Evolutionary conservation across 1,140 invertebrate genomes (phyloP).

Genomic region (Hesperophylax magnus): DNA sequence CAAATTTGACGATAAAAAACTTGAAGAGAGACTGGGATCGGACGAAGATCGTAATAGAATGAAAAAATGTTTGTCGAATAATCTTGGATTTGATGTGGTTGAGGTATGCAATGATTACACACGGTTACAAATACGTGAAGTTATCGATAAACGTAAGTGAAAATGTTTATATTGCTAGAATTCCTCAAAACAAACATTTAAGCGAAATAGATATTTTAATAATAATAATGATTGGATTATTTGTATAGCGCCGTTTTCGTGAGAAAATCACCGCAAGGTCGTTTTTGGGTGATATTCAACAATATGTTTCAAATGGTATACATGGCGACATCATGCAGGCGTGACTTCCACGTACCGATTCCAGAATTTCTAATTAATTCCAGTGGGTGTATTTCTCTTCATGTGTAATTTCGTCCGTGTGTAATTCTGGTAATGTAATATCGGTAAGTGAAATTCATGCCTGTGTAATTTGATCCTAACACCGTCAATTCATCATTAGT

Average conservation of each 20-base stretch:
- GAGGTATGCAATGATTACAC: not conserved
- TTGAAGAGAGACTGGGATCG: not conserved
- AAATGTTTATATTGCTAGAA: not conserved
- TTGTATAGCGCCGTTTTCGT: too few relatives aligned
- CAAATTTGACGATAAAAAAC: not conserved
- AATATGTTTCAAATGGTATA: not conserved
- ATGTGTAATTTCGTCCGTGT: too few relatives aligned
- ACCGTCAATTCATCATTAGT: too few relatives aligned
- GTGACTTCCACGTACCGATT: not conserved
- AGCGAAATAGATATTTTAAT: too few relatives aligned
- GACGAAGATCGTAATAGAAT: slow-evolving; percentile 7
- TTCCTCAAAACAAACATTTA: not conserved
- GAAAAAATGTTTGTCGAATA: not conserved
- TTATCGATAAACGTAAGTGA: not conserved
- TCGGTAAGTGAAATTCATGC: too few relatives aligned
- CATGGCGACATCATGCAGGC: not conserved
- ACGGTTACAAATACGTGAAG: not conserved
- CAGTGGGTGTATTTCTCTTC: too few relatives aligned
- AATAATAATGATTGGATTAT: too few relatives aligned
- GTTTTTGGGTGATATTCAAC: not conserved
- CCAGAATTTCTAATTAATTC: too few relatives aligned
- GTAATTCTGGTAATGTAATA: too few relatives aligned
- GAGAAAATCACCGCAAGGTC: too few relatives aligned
- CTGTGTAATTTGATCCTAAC: too few relatives aligned
- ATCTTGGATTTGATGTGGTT: not conserved